Percentiles rank a stretch among this genome's conserved stretches.
phyloP scores from a whole-genome alignment of 2,888 invertebrate species.

The Drosophila trichaetosa region DNA sequence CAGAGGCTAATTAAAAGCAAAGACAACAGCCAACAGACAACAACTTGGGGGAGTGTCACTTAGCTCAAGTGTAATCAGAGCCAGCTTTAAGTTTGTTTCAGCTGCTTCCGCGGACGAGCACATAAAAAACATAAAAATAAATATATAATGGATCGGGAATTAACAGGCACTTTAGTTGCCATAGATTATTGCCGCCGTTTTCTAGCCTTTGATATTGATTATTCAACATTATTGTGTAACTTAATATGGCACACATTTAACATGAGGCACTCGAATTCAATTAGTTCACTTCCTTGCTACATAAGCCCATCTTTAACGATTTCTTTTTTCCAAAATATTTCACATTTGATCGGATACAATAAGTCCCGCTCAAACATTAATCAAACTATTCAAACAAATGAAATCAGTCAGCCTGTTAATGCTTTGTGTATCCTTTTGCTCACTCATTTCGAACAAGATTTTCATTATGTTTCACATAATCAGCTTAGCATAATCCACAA shows the following conservation, averaged over 20 bases:
- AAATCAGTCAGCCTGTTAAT: not conserved
- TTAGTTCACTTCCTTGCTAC: not conserved
- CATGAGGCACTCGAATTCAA: not conserved
- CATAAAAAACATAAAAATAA: not conserved
- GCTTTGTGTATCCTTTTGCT: not conserved
- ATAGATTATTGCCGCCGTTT: not conserved
- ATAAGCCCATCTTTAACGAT: not conserved
- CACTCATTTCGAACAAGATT: not conserved
- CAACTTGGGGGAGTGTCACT: slow-evolving; percentile 41
- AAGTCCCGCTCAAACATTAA: not conserved
- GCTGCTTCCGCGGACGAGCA: slow-evolving; percentile 2
- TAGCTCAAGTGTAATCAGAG: slow-evolving; percentile 66
- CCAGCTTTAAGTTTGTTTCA: slow-evolving; percentile 48
- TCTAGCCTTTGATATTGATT: not conserved
- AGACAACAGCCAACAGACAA: slow-evolving; percentile 40
- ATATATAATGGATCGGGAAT: not conserved
- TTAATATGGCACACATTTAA: not conserved
- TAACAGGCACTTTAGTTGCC: slow-evolving; percentile 19
- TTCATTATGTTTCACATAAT: not conserved
- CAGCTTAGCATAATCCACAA: not conserved
- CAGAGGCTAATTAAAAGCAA: slow-evolving; percentile 74
- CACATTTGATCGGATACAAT: not conserved
- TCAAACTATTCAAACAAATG: not conserved
- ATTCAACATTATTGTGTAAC: not conserved
- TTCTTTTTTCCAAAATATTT: not conserved